These are phyloP conservation scores for Spinus olivaceus DNA, from an alignment of 2,797 vertebrate species.

Conservation along the genomic window DNA sequence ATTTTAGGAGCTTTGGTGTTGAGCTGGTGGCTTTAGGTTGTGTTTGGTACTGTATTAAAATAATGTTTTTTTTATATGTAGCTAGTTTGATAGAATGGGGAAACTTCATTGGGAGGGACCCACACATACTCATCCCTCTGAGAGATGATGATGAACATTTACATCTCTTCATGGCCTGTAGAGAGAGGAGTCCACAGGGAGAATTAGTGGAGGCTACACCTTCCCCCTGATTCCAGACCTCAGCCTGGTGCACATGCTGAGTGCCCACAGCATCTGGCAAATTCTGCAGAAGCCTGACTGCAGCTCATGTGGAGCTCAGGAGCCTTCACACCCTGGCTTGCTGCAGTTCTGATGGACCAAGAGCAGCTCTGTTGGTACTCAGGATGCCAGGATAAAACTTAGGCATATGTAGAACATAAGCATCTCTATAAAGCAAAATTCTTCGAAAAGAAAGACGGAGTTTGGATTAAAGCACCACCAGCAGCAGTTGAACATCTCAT, in stretches of 20 bases:
- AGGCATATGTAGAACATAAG: not conserved
- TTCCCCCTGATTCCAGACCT: not conserved
- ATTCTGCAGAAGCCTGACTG: not conserved
- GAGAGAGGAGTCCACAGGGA: not conserved
- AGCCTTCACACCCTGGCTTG: not conserved
- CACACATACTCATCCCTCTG: not conserved
- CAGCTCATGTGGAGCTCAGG: not conserved
- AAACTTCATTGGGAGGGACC: not conserved
- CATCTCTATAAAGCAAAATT: not conserved
- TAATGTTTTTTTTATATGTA: not conserved
- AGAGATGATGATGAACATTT: not conserved
- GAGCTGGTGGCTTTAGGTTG: not conserved
- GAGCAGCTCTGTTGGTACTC: not conserved
- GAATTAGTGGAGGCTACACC: not conserved
- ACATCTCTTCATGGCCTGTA: not conserved
- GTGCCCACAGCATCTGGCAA: not conserved
- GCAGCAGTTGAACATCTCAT: not conserved
- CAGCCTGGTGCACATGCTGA: rapidly evolving
- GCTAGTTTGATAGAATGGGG: not conserved
- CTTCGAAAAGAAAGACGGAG: not conserved
- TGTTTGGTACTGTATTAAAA: not conserved
- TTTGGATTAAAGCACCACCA: not conserved
- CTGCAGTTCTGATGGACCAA: not conserved
- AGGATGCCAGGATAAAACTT: not conserved
- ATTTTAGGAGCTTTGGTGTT: not conserved